These are phyloP conservation scores for Nudaria mundana DNA, from an alignment of 2,888 invertebrate species.

Conservation along the genomic window DNA sequence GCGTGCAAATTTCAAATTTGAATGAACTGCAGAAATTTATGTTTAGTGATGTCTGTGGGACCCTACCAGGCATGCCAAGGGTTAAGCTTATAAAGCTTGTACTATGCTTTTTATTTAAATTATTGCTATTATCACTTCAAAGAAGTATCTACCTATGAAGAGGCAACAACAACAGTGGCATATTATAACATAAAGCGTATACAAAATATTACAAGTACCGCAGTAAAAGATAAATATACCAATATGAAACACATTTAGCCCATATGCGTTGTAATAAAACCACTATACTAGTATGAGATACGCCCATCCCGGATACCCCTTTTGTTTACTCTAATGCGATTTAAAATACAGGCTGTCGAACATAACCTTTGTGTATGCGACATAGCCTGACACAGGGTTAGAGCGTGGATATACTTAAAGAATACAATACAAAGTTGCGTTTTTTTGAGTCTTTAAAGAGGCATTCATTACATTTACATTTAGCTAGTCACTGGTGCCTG, in stretches of 20 bases:
- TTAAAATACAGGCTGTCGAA: constrained; percentile 24
- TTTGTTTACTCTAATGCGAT: constrained; percentile 32
- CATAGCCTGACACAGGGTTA: not conserved
- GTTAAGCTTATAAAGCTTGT: no score
- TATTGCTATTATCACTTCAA: no score
- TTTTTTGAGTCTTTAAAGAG: no score
- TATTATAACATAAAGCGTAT: constrained; percentile 2
- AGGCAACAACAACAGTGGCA: no score
- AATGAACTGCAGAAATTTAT: no score
- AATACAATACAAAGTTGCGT: not conserved
- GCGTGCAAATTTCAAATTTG: no score
- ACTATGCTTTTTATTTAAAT: no score
- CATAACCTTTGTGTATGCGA: constrained; percentile 13
- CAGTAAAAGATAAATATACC: constrained; percentile 23
- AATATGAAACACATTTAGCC: constrained; percentile 30
- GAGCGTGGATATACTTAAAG: not conserved
- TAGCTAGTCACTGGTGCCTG: no score
- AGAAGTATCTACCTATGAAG: no score
- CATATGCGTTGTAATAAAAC: constrained; percentile 33
- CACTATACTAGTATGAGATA: constrained; percentile 21
- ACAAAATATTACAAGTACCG: constrained; percentile 1
- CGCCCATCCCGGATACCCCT: constrained; percentile 11
- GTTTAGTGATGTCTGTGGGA: no score
- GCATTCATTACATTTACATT: no score
- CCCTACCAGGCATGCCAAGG: no score